A percentile compares a stretch with the other conserved stretches of the same genome.
Evolutionary conservation across 1,140 invertebrate species (phyloP).

Genomic region (Drosophila auraria): DNA sequence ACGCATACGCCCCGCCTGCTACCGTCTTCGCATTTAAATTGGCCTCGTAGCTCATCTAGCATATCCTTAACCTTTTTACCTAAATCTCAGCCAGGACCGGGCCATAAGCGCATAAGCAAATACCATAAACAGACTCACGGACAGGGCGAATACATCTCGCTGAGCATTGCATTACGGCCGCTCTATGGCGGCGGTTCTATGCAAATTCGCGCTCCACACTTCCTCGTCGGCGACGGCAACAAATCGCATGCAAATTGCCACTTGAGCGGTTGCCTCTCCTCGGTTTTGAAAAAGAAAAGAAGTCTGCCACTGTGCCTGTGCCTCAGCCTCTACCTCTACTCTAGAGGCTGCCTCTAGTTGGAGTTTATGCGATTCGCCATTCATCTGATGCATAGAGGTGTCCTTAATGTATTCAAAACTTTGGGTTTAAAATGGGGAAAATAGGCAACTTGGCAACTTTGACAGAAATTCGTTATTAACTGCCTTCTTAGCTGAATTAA

Average conservation of each 20-base stretch:
- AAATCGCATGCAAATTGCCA: conserved; percentile 83
- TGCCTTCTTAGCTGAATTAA: background rate
- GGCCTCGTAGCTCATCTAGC: conserved; percentile 50
- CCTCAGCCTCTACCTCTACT: background rate
- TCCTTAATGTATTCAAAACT: conserved; percentile 7
- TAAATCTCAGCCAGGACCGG: conserved; percentile 66
- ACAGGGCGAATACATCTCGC: conserved; percentile 31
- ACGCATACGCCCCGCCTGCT: conserved; percentile 66
- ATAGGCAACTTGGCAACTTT: background rate
- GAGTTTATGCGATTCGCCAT: conserved; percentile 6
- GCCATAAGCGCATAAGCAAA: conserved; percentile 68
- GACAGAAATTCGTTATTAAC: background rate
- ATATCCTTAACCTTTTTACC: conserved; percentile 83
- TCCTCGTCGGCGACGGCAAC: conserved; percentile 59
- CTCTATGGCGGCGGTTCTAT: conserved; percentile 61
- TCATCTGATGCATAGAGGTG: background rate
- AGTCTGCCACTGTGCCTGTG: conserved; percentile 7
- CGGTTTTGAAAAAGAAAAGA: conserved; percentile 28
- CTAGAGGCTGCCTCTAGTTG: background rate
- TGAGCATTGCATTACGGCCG: conserved; percentile 62
- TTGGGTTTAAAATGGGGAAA: background rate
- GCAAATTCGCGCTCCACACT: conserved; percentile 60
- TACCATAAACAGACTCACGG: conserved; percentile 51
- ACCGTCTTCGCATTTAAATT: conserved; percentile 73
- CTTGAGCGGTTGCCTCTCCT: conserved; percentile 60